Percentiles rank a stretch among this genome's conserved stretches.
These are phyloP conservation scores for Felis catus DNA, from an alignment of 2,113 vertebrate species.

Conservation along the genomic window F.catus_Fca126_mat1.0 CM031420.1:54610001-54610500, in stretches of 20 bases:
- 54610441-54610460: slow-evolving; percentile 12
- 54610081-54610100: slow-evolving; percentile 14
- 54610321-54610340: background rate
- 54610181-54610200: background rate
- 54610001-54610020: background rate
- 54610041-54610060: background rate
- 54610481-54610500: slow-evolving; percentile 38
- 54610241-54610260: background rate
- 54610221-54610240: background rate
- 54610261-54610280: slow-evolving; percentile 20
- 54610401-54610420: slow-evolving; percentile 55
- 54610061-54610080: slow-evolving; percentile 22
- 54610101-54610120: background rate
- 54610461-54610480: slow-evolving; percentile 34
- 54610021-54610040: background rate
- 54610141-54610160: background rate
- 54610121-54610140: slow-evolving; percentile 12
- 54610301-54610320: background rate
- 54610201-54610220: background rate
- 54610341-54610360: background rate
- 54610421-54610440: slow-evolving; percentile 57
- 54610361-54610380: background rate
- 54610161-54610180: background rate
- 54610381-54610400: background rate
- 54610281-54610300: slow-evolving; percentile 16